Evolutionary conservation across 2,888 invertebrate species (phyloP).

Genomic region (Epirrhoe tristata): DNA sequence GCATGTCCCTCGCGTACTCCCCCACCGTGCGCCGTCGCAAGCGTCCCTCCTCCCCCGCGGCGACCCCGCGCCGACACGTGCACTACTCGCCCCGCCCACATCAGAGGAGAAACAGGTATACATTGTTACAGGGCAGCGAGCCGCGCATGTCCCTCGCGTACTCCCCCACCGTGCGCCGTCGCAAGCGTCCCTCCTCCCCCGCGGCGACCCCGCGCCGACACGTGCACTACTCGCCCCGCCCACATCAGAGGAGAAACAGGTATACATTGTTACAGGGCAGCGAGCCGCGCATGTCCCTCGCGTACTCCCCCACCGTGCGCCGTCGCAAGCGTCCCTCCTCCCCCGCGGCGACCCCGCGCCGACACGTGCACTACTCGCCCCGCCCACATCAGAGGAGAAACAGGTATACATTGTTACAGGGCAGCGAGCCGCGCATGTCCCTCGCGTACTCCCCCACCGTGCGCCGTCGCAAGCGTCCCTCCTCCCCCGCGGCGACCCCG

Average conservation of each 20-base stretch:
- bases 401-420: slow-evolving; percentile 35
- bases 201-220: slow-evolving; percentile 41
- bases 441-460: slow-evolving; percentile 69
- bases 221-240: slow-evolving; percentile 45
- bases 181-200: slow-evolving; percentile 57
- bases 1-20: slow-evolving; percentile 55
- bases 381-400: slow-evolving; percentile 39
- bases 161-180: slow-evolving; percentile 73
- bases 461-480: slow-evolving; percentile 67
- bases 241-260: slow-evolving; percentile 46
- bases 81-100: slow-evolving; percentile 46
- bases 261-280: neutral
- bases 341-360: slow-evolving; percentile 44
- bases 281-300: slow-evolving; percentile 31
- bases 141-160: slow-evolving; percentile 49
- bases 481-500: slow-evolving; percentile 41
- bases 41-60: slow-evolving; percentile 50
- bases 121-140: neutral
- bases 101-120: slow-evolving; percentile 45
- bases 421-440: slow-evolving; percentile 14
- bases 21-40: slow-evolving; percentile 74
- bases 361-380: slow-evolving; percentile 45
- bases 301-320: slow-evolving; percentile 73
- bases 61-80: slow-evolving; percentile 39
- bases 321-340: slow-evolving; percentile 62